Base-by-base conservation (phyloP, 2,797 vertebrate genomes). In the Myotis planiceps region DNA sequence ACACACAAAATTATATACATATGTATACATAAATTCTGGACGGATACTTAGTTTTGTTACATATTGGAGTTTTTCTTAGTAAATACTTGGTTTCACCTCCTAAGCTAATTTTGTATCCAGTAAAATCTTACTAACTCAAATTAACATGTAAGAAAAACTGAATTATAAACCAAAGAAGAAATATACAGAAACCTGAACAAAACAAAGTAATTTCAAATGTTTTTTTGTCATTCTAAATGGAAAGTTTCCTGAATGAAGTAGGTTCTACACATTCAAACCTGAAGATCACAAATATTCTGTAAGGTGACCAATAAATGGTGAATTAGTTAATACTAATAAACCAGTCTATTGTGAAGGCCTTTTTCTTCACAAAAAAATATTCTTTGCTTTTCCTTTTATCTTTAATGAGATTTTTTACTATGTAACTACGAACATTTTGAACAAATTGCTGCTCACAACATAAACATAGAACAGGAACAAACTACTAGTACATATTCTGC, bases 41-140 rank as follows among this genome's bases (percentile, higher is more conserved):
- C 4, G 10, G 19, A 75, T 23, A 53, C 47, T 78, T 37, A 53
- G 13, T 72, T 89, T 92, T 88, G 27, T 39, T 76, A 65, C 29
- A 32, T 63, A 75, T 79, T 39, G 88, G 49, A 85, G 51, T 90
- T 81, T 88, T 94, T 68, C 87, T 80, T 76, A 87, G 45, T 71
- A 94, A 95, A 76, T 85, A 95, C 15, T 75, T 71, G 51, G n/a
- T 80, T 92, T 97, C 23, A 92, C 49, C 60, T 19, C 72, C 16
- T n/a, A 12, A n/a, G 2, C 27, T 90, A 42, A 80, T 92, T 92
- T 84, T 76, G n/a, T 78, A 82, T 49, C 2, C 2, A 82, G 32
- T 42, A 96, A 90, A 95, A 88, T 69, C 53, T 92, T 32, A 68
- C 9, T 63, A 95, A 51, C 37, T 80, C 78, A 92, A 95, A 60